phyloP scores from a whole-genome alignment of 1,140 invertebrate genomes.

The Caerostris extrusa region DNA sequence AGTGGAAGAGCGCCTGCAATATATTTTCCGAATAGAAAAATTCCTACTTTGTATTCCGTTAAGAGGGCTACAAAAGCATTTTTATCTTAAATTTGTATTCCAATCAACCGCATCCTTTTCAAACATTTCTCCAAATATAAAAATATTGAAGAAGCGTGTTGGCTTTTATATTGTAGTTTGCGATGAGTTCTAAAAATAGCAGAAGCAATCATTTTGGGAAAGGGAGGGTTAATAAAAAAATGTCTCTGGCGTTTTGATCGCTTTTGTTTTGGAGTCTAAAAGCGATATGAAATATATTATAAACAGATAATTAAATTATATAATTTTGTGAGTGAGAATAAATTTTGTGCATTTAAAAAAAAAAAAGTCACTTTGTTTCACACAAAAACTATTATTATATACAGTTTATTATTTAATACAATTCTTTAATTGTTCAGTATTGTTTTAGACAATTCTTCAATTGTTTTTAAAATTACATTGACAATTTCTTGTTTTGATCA shows the following conservation, averaged over 20 bases:
- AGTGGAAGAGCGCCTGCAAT: background rate
- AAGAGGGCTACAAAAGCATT: background rate
- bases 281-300: too few relatives aligned
- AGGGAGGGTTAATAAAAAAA: background rate
- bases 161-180: background rate
- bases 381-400: too few relatives aligned
- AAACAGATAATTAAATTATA: too few relatives aligned
- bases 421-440: too few relatives aligned
- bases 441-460: too few relatives aligned
- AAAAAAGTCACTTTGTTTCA: too few relatives aligned
- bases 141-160: background rate
- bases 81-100: constrained; percentile 10
- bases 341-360: too few relatives aligned
- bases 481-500: too few relatives aligned
- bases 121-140: background rate
- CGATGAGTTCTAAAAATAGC: background rate
- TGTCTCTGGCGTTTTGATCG: background rate
- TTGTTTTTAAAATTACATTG: too few relatives aligned
- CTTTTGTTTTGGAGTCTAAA: too few relatives aligned
- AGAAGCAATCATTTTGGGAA: background rate
- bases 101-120: background rate
- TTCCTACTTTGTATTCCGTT: background rate
- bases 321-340: too few relatives aligned
- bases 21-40: background rate
- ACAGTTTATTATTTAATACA: too few relatives aligned